Evolutionary conservation across 2,888 invertebrate species (phyloP), one percentile per base, ranked within the genome.

Genomic region (Cerastis rubricosa): DNA sequence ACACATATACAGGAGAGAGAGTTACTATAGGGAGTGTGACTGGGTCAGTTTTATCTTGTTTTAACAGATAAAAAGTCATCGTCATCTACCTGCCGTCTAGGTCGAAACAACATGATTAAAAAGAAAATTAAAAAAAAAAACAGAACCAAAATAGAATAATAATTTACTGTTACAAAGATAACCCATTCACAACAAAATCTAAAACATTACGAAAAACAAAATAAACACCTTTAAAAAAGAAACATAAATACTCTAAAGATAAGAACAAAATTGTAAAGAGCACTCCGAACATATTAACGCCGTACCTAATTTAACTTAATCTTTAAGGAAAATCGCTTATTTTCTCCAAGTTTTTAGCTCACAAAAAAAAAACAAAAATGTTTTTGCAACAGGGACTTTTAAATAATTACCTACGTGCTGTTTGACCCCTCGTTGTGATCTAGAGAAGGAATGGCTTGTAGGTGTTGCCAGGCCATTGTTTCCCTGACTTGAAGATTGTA

Each of bases 381-480:
- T 86, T 89, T 92, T 90, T 86, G 87, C 80, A 85, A 87, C 80
- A 87, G 90, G 89, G 89, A 88, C 91, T 91, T 90, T 92, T 92
- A 94, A 95, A 95, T 94, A 95, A 96, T 96, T 95, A 95, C 92
- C 93, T 94, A 95, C 95, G 95, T 96, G 96, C 91, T 88, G 86
- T 88, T 91, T 93, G 94, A 94, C 95, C 95, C 93, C 92, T 92
- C 92, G 89, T 91, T 93, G 91, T 92, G 91, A 92, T 92, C 92
- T 90, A 81, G 87, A 86, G 87, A 91, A 91, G 90, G 88, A 92
- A 89, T 69, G 61, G 66, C 43, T 59, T 22, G 12, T 17, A 25
- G 51, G 66, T 83, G 82, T 88, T 88, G 75, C 88, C 76, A 83
- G 71, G n/a, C 71, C 11, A 51, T 40, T n/a, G 9, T 66, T 22